These are phyloP conservation scores for Poicephalus gulielmi DNA, from an alignment of 2,113 vertebrate species.

Conservation along the genomic window DNA sequence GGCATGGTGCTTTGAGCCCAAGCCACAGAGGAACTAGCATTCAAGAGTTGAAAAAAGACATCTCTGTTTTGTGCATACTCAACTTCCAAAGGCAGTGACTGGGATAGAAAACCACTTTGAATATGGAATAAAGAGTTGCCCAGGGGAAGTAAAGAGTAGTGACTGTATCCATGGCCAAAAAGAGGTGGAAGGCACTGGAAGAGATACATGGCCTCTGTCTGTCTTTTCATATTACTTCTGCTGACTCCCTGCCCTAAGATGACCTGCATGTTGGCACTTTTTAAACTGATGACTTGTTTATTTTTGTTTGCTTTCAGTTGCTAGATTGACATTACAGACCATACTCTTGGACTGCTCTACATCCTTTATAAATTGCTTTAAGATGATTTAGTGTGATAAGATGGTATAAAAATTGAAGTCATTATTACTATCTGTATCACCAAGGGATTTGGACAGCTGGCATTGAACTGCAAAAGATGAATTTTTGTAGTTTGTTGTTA, in stretches of 20 bases:
- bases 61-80: background rate
- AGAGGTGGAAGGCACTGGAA: background rate
- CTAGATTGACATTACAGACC: background rate
- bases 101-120: background rate
- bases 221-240: background rate
- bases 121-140: background rate
- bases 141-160: background rate
- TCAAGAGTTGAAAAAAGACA: background rate
- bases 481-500: slow-evolving; percentile 35
- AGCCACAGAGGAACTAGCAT: background rate
- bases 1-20: background rate
- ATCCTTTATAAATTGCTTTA: slow-evolving; percentile 37
- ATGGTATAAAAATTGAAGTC: slow-evolving; percentile 33
- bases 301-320: slow-evolving; percentile 14
- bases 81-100: background rate
- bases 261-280: background rate
- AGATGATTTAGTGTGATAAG: slow-evolving; percentile 49
- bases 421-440: slow-evolving; percentile 19
- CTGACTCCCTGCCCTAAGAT: background rate
- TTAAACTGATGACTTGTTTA: background rate
- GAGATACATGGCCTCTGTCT: background rate
- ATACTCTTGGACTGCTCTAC: background rate
- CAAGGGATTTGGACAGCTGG: slow-evolving; percentile 1
- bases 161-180: background rate
- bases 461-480: slow-evolving; percentile 31